A percentile compares a stretch with the other conserved stretches of the same genome.
Conservation (phyloP, 2,797 vertebrate genomes). For the Pangasius krempfi region DNA sequence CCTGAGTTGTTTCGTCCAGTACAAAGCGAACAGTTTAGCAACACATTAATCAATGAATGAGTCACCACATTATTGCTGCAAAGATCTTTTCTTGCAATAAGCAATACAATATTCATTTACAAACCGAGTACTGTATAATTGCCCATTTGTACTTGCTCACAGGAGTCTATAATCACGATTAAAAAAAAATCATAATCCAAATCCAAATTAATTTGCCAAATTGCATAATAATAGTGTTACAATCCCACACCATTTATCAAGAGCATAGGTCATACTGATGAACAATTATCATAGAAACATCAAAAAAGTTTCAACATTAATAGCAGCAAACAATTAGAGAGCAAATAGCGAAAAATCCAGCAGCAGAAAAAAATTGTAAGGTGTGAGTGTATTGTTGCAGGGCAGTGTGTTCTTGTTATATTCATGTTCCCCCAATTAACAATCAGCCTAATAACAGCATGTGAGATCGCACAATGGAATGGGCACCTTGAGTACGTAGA, state of each 20-base stretch:
- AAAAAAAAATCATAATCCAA: not conserved
- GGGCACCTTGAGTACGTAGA: constrained; percentile 22
- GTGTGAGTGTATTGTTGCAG: not conserved
- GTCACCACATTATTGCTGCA: constrained; percentile 70
- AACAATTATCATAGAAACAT: not conserved
- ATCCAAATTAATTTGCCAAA: constrained; percentile 18
- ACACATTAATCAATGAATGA: constrained; percentile 71
- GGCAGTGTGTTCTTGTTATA: constrained; percentile 14
- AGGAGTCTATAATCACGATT: constrained; percentile 20
- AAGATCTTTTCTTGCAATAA: constrained; percentile 65
- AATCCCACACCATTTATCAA: constrained; percentile 6
- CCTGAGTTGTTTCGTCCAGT: constrained; percentile 64
- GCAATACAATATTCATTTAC: constrained; percentile 51
- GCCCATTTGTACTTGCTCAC: not conserved
- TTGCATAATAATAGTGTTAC: constrained; percentile 11
- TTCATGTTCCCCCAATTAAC: constrained; percentile 29
- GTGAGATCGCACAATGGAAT: not conserved
- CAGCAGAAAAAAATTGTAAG: not conserved
- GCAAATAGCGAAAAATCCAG: not conserved
- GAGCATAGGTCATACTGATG: constrained; percentile 19
- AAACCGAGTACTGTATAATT: constrained; percentile 40
- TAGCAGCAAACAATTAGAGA: not conserved
- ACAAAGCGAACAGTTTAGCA: constrained; percentile 64
- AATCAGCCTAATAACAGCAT: constrained; percentile 13
- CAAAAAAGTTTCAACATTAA: not conserved